phyloP scores from a whole-genome alignment of 2,888 invertebrate species.

The Megalurothrips usitatus region DNA sequence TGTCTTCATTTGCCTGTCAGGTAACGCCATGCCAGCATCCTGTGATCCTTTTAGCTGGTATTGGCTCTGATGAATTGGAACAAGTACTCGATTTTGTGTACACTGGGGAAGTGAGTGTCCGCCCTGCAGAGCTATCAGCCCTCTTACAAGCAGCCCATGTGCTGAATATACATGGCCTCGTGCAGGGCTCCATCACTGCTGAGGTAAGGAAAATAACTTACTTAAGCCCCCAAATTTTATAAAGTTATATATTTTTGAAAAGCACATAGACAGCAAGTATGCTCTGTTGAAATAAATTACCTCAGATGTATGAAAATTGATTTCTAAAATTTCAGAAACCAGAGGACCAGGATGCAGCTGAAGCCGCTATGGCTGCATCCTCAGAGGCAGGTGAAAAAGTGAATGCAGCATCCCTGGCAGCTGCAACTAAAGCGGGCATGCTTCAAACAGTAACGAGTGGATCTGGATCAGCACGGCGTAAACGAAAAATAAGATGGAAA shows the following conservation, averaged over 20 bases:
- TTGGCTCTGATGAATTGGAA: constrained; percentile 58
- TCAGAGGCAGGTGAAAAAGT: not conserved
- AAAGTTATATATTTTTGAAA: not conserved
- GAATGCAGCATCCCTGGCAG: not conserved
- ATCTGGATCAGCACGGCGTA: not conserved
- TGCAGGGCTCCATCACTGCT: constrained; percentile 48
- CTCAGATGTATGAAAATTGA: too few species aligned
- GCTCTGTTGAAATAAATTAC: too few species aligned
- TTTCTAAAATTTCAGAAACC: not conserved
- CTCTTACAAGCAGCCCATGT: constrained; percentile 59
- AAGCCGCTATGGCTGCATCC: not conserved
- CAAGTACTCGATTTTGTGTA: constrained; percentile 60
- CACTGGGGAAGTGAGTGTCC: constrained; percentile 59
- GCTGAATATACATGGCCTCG: constrained; percentile 57
- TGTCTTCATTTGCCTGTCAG: constrained; percentile 43
- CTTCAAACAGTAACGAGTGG: not conserved
- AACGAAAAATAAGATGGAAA: not conserved
- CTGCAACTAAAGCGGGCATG: not conserved
- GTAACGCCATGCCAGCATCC: constrained; percentile 62
- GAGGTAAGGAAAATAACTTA: constrained; percentile 42
- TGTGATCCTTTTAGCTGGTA: constrained; percentile 60
- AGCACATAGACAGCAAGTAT: too few species aligned
- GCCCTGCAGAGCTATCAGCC: constrained; percentile 58
- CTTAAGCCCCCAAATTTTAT: not conserved
- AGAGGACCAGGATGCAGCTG: not conserved